These are phyloP conservation scores for Malurus elegans DNA, from an alignment of 2,113 vertebrate genomes.

Conservation along the genomic window DNA sequence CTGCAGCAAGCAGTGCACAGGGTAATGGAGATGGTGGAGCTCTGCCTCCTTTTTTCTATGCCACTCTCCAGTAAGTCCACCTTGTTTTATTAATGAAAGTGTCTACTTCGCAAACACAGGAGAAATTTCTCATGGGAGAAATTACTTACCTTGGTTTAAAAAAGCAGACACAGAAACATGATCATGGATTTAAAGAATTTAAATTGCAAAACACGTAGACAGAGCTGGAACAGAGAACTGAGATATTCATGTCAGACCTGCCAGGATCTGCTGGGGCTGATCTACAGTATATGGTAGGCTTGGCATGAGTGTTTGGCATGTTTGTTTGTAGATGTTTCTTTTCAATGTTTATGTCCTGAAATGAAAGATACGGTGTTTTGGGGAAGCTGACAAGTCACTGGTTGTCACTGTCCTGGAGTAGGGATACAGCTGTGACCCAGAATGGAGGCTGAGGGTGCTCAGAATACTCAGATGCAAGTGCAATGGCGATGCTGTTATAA, in stretches of 20 bases:
- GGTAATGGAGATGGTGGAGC: background rate
- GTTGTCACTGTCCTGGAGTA: background rate
- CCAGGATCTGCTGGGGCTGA: background rate
- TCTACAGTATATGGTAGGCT: background rate
- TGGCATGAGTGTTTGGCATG: background rate
- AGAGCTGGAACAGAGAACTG: background rate
- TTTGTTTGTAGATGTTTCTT: background rate
- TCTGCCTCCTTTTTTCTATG: background rate
- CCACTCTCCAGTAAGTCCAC: background rate
- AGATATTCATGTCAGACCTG: background rate
- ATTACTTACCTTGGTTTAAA: background rate
- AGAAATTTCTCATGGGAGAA: constrained; percentile 21
- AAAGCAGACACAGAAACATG: background rate
- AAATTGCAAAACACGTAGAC: background rate
- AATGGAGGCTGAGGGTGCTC: background rate
- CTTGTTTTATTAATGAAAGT: background rate
- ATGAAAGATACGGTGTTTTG: background rate
- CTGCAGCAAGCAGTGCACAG: background rate
- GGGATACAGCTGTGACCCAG: background rate
- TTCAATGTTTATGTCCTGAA: background rate
- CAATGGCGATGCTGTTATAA: background rate
- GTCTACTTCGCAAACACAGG: background rate
- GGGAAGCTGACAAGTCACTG: background rate
- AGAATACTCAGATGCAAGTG: background rate
- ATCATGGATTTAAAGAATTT: background rate